A percentile compares a stretch with the other conserved stretches of the same genome.
Conservation (phyloP, 2,888 invertebrate genomes). For the Teleogryllus oceanicus region DNA sequence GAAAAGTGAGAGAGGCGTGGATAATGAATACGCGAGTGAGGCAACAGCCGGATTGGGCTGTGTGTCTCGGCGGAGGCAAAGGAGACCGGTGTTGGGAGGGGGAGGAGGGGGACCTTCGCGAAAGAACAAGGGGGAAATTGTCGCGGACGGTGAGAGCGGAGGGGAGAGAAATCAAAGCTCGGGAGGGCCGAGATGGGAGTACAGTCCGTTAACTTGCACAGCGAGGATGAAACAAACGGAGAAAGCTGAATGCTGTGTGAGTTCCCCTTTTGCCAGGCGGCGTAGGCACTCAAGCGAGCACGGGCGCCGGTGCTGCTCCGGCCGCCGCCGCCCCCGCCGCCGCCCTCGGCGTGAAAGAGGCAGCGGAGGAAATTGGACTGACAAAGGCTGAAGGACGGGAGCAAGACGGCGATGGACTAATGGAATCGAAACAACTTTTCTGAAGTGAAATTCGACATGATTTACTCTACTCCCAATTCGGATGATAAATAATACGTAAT, state of each 20-base stretch:
- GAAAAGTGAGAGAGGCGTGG: too few relatives aligned
- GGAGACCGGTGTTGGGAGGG: too few relatives aligned
- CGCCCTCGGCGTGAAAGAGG: not conserved
- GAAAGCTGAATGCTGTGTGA: not conserved
- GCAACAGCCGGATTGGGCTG: too few relatives aligned
- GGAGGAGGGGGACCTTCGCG: too few relatives aligned
- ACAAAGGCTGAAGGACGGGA: not conserved
- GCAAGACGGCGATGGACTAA: not conserved
- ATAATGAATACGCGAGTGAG: too few relatives aligned
- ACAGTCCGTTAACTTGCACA: slow-evolving; percentile 6
- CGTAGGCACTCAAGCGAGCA: not conserved
- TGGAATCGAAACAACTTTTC: not conserved
- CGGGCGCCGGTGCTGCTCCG: not conserved
- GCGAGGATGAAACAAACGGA: slow-evolving; percentile 7
- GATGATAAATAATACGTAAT: slow-evolving; percentile 11
- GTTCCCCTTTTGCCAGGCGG: not conserved
- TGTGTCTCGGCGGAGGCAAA: too few relatives aligned
- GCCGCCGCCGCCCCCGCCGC: too few relatives aligned
- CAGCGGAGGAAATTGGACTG: not conserved
- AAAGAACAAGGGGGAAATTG: too few relatives aligned
- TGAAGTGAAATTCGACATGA: not conserved
- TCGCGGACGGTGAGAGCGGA: too few relatives aligned
- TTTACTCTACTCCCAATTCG: not conserved
- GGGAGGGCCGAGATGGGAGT: not conserved
- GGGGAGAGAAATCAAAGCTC: not conserved